Evolutionary conservation across 2,888 invertebrate genomes (phyloP), one percentile per base, ranked within the genome.

Genomic region (Laothoe populi): DNA sequence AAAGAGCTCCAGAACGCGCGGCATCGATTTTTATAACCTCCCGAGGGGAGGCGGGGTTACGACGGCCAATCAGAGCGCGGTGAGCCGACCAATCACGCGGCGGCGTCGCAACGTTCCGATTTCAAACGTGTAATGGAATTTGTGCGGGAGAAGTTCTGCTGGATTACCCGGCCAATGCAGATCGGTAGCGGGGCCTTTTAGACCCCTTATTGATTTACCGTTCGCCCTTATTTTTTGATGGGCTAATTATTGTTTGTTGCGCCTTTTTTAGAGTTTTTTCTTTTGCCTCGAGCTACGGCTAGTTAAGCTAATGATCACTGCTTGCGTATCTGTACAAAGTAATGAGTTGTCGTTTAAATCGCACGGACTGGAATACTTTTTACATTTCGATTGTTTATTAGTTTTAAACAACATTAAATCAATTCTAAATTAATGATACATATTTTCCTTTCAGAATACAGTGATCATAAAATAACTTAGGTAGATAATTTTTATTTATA

Each of bases 11-110:
- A 68, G 73, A 64, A 63, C 72, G 69, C 73, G 78, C 77, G 53
- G 86, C 91, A 92, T 92, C 88, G 92, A 92, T 92, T 92, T 92
- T 92, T 92, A 91, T 92, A 90, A 82, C 86, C 86, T 84, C 82
- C 74, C 68, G 70, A 81, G 75, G 89, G 82, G 78, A 74, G 91
- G 91, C 88, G 90, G 90, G 88, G 89, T 88, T 84, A 82, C 81
- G 81, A 73, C 81, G 72, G 88, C 91, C 91, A 91, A 91, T 90
- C 88, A 83, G 81, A 67, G 82, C 84, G 87, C 86, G 88, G 88
- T 84, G 87, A 86, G 81, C 86, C 87, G 77, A 82, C 92, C 92
- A 92, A 92, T 92, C 88, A 84, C 83, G 78, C 71, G 78, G 81
- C 75, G 81, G 82, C 82, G 78, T 80, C 80, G 68, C 83, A 83